Evolutionary conservation across 2,113 vertebrate species (phyloP), one percentile per base, ranked within the genome.

Genomic region (Polypterus bichir): DNA sequence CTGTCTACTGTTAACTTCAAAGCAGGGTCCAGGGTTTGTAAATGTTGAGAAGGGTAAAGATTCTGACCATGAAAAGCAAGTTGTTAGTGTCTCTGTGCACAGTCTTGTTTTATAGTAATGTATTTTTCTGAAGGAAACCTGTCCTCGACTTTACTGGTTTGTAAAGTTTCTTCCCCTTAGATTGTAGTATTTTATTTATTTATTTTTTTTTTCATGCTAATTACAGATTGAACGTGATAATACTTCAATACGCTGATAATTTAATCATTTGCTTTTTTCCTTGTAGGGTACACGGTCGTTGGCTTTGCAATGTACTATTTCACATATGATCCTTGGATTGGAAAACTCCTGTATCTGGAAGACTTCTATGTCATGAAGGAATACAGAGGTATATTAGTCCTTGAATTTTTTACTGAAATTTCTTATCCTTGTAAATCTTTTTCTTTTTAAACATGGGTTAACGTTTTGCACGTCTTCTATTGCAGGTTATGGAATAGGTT

Each of bases 261-360:
- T 27, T 27, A 27, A 27, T 27, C 27, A 27, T 27, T 27, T 27
- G 27, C 27, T 27, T 45, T 11, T 64, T 44, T 44, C 46, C 59
- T 63, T 67, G 5, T 11, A 80, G 86, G 70, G 7, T 64, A 75
- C 66, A 62, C 67, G 49, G 71, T 77, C 44, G 67, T 81, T 68
- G 79, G 68, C 47, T 89, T 88, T 70, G 83, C 82, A 44, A 91
- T 79, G 74, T 86, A 89, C 71, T 88, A 86, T 62, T 84, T 83
- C 68, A 90, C 77, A 5, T 90, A 88, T 4, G 76, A 89, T 63
- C 78, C 82, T 47, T 83, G 81, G 82, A 80, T 74, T 70, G 85
- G 84, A 63, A 90, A 84, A 67, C 73, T 84, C 49, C 74, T 87
- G 59, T 84, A 92, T 69, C 75, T 91, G 62, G 83, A 91, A 63